Evolutionary conservation across 2,888 invertebrate species (phyloP).

Genomic region (Pomacea canaliculata): DNA sequence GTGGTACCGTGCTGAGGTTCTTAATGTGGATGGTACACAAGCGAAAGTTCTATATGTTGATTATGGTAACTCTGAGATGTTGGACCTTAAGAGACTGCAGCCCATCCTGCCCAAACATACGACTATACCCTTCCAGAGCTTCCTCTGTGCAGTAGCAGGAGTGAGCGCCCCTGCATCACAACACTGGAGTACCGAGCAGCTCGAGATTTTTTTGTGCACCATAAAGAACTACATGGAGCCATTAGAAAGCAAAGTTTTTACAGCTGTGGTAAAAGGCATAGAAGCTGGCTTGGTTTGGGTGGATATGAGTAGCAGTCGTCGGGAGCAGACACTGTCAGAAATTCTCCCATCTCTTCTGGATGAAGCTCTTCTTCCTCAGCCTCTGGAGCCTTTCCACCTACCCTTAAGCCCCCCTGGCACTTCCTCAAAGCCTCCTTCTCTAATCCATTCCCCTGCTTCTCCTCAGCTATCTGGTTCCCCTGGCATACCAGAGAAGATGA

Average conservation of each 20-base stretch:
- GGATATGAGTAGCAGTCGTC: neutral
- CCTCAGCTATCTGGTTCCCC: neutral
- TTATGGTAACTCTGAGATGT: conserved; percentile 59
- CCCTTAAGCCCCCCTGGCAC: neutral
- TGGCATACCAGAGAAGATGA: too few relatives aligned
- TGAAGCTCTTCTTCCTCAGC: neutral
- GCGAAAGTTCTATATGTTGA: conserved; percentile 59
- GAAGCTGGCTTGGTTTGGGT: conserved; percentile 6
- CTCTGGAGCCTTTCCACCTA: neutral
- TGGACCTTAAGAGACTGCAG: conserved; percentile 34
- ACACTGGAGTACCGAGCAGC: conserved; percentile 6
- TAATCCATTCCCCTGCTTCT: neutral
- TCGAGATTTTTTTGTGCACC: conserved; percentile 4
- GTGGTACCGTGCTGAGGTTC: conserved; percentile 55
- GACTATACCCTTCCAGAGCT: conserved; percentile 42
- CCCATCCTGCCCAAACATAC: conserved; percentile 34
- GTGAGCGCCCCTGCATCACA: conserved; percentile 5
- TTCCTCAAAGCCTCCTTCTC: neutral
- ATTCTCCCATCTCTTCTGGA: neutral
- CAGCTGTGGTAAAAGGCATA: neutral
- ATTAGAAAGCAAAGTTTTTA: conserved; percentile 2
- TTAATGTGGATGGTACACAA: conserved; percentile 30
- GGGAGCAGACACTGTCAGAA: conserved; percentile 6
- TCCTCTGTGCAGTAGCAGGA: conserved; percentile 41
- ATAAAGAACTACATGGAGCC: conserved; percentile 22